Conservation (phyloP, 2,888 invertebrate species). For the Papilio elwesi region DNA sequence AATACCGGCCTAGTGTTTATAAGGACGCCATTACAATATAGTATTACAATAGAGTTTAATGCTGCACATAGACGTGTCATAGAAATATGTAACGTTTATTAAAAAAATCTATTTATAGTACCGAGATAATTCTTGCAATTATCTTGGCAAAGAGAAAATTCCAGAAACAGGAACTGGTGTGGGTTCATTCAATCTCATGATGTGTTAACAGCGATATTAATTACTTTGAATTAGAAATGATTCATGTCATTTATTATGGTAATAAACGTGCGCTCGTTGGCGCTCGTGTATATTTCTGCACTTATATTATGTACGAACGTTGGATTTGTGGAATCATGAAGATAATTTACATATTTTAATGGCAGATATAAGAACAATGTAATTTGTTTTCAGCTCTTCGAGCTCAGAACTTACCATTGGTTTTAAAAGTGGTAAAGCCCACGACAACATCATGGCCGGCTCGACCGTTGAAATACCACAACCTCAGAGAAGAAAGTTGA, state of each 20-base stretch:
- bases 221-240: constrained; percentile 20
- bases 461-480: no score
- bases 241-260: constrained; percentile 5
- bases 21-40: background rate
- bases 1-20: background rate
- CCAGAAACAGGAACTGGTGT: constrained; percentile 12
- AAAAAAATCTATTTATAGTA: constrained; percentile 35
- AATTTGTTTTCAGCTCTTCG: no score
- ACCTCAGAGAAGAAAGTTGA: no score
- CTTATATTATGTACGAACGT: no score
- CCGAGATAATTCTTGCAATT: constrained; percentile 34
- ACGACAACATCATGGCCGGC: no score
- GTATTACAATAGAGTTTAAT: constrained; percentile 28
- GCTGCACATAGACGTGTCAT: constrained; percentile 20
- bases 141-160: constrained; percentile 22
- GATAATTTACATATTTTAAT: no score
- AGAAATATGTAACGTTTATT: constrained; percentile 23
- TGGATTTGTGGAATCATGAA: no score
- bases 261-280: background rate
- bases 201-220: constrained; percentile 13
- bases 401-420: no score
- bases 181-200: constrained; percentile 3
- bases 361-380: no score
- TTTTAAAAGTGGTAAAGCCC: no score
- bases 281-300: no score